These are phyloP conservation scores for Ochropleura leucogaster DNA, from an alignment of 2,888 invertebrate species.

Conservation along the genomic window DNA sequence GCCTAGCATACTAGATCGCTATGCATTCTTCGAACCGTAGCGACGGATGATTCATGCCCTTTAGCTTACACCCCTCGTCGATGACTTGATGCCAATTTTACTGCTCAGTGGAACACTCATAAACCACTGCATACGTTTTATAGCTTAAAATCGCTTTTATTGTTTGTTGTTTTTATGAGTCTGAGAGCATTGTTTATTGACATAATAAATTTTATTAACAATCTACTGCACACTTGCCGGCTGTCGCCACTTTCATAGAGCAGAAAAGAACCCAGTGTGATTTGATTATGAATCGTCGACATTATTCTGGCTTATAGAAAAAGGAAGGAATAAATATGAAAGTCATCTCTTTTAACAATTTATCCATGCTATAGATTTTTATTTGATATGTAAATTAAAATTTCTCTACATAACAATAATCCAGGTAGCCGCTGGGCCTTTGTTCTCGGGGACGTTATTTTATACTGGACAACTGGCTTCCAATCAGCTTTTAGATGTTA, in stretches of 20 bases:
- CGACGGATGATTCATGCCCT: conserved; percentile 73
- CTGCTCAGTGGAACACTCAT: conserved; percentile 78
- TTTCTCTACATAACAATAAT: conserved; percentile 12
- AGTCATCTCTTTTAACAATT: conserved; percentile 22
- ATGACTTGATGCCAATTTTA: conserved; percentile 81
- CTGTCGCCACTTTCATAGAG: conserved; percentile 25
- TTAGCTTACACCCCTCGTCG: conserved; percentile 73
- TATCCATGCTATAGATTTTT: conserved; percentile 30
- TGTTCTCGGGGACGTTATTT: conserved; percentile 36
- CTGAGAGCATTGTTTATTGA: conserved; percentile 65
- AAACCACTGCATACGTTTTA: conserved; percentile 78
- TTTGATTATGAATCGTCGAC: conserved; percentile 36
- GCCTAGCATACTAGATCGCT: conserved; percentile 36
- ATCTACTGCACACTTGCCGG: conserved; percentile 41
- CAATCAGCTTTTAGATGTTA: conserved; percentile 29
- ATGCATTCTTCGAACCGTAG: conserved; percentile 59
- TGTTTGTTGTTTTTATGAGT: conserved; percentile 70
- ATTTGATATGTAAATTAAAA: conserved; percentile 29
- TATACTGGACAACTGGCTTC: conserved; percentile 19
- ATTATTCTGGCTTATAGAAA: conserved; percentile 13
- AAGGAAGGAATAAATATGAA: conserved; percentile 9
- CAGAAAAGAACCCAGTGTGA: conserved; percentile 13
- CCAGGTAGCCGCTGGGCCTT: conserved; percentile 14
- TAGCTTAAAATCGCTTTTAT: conserved; percentile 72
- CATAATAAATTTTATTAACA: conserved; percentile 60